phyloP scores from a whole-genome alignment of 53 echinoderm and acorn worm species.

The Actinopyga echinites region DNA sequence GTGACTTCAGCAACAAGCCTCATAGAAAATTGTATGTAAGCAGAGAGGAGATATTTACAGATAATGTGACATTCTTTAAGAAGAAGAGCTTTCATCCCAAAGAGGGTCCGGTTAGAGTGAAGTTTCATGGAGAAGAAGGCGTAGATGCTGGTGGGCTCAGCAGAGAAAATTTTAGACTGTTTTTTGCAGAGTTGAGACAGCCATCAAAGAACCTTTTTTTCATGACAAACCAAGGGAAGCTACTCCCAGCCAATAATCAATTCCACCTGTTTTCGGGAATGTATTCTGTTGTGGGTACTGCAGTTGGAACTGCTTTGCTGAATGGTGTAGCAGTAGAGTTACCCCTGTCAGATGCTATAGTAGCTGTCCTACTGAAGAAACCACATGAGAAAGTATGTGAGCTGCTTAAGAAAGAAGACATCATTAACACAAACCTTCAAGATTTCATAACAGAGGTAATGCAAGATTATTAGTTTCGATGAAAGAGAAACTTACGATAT shows the following conservation, averaged over 20 bases:
- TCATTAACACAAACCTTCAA: neutral
- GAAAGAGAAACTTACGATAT: too few relatives aligned
- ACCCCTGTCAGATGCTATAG: neutral
- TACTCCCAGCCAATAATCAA: neutral
- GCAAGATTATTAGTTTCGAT: too few relatives aligned
- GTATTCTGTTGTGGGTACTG: neutral
- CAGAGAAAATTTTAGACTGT: conserved; percentile 16
- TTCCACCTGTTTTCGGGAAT: conserved; percentile 4
- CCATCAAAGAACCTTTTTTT: neutral
- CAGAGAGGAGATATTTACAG: neutral
- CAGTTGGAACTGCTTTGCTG: neutral
- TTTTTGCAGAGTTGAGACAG: neutral
- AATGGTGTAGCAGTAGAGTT: neutral
- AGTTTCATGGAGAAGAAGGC: conserved; percentile 21
- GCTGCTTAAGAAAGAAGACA: neutral
- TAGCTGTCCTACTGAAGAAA: neutral
- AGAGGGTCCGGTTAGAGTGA: neutral
- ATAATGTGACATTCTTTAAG: neutral
- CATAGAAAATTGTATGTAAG: neutral
- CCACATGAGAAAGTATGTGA: neutral
- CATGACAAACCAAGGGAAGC: neutral
- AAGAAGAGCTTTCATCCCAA: neutral
- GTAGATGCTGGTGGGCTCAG: conserved; percentile 12
- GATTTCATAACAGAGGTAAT: conserved; percentile 21
- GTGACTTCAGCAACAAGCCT: neutral